Evolutionary conservation across 2,888 invertebrate species (phyloP), one percentile per base, ranked within the genome.

Genomic region (Dorcus parallelipipedus): DNA sequence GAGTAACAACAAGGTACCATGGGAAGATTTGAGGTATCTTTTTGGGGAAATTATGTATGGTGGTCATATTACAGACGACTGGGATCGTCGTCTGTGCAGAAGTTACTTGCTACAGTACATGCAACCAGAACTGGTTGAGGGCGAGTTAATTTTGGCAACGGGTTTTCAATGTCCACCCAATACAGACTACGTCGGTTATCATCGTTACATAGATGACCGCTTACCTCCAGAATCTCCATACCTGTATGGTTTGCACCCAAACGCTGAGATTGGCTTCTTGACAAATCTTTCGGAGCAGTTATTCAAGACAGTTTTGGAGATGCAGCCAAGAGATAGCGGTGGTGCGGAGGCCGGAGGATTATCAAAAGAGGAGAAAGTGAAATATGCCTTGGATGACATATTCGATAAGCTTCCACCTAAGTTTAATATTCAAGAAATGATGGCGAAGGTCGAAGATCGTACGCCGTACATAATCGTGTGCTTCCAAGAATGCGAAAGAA

Each of bases 21-120:
- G 94, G 93, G 96, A 96, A 76, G 96, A 97, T 79, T 79, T 97
- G 67, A 85, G 96, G 1, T 97, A 96, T 76, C 81, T 97, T 17
- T 96, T 97, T 74, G 97, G 96, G 0, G 96, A 97, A 80, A 97
- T 97, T 68, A 96, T 97, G 96, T 97, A 97, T 73, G 96, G 96
- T 1, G 97, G 97, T 0, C 97, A 97, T 73, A 96, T 97, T 69
- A 96, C 96, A 0, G 96, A 97, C 73, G 96, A 97, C 76, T 96
- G 95, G 94, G 96, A 97, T 76, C 81, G 96, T 49, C 82, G 92
- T 41, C 83, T 97, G 3, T 97, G 96, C 72, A 84, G 89, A 52
- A 91, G 90, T 1, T 94, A 92, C 78, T 80, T 97, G 48, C 83
- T 91, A 65, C 95, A 93, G 73, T 95, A 91, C 75, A 89, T 97